Evolutionary conservation across 2,888 invertebrate genomes (phyloP), one percentile per base, ranked within the genome.

Genomic region (Drosophila gaucha): DNA sequence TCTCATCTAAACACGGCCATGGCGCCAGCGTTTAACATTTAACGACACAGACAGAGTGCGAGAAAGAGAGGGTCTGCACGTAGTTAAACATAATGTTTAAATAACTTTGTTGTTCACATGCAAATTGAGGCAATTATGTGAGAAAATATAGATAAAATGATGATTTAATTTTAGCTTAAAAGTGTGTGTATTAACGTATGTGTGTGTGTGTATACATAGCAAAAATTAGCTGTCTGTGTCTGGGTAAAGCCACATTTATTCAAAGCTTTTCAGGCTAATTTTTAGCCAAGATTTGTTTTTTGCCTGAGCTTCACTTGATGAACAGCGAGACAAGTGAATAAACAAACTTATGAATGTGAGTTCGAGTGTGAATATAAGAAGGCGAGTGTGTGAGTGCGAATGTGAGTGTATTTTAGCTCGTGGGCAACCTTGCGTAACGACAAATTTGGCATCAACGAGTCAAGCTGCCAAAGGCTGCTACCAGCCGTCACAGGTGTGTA

Each of bases 71-170:
- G 35, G 26, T 10, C 46, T 43, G 43, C 35, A 43, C 10, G 46
- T 50, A 28, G 36, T 33, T 18, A 24, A 30, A 6, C 41, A 67
- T 43, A 72, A 59, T 64, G 64, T 41, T 64, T 57, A 73, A 69
- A 66, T 69, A 66, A 56, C 56, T 71, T 67, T 60, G 62, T 67
- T 56, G 60, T 68, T 82, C 70, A 46, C 82, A 80, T 80, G 83
- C 79, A 84, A 85, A 84, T 84, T 84, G 70, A 77, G 75, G 80
- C 73, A 84, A 85, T 84, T 85, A 85, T 78, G 79, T 74, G 70
- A 60, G 70, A 76, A 83, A 77, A 67, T 70, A 64, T 58, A 72
- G 67, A 67, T 68, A 69, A 66, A 57, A 85, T 83, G 78, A 85
- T 85, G 80, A 85, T 80, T 83, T 85, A 83, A 84, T 84, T 83